A percentile compares a stretch with the other conserved stretches of the same genome.
phyloP scores from a whole-genome alignment of 2,888 invertebrate species.

The Drosophila anceps region DNA sequence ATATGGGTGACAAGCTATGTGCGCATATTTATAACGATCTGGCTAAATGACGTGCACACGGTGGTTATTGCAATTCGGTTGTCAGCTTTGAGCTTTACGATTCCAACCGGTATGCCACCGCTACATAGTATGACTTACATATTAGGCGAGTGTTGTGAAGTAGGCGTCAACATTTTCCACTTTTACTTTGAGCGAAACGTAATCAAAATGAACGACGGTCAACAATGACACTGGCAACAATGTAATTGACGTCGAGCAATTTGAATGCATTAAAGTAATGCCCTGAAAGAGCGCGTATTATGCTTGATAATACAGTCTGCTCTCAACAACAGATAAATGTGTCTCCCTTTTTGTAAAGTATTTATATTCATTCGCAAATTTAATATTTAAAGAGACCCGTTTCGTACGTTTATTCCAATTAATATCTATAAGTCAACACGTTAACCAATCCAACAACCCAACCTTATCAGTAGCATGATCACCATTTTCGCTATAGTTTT shows the following conservation, averaged over 20 bases:
- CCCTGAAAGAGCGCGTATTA: conserved; percentile 21
- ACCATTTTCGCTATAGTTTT: neutral
- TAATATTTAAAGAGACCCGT: neutral
- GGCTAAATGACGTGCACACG: conserved; percentile 55
- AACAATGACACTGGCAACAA: conserved; percentile 30
- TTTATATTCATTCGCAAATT: neutral
- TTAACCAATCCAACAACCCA: neutral
- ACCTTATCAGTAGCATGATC: neutral
- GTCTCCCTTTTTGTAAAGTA: too few species aligned
- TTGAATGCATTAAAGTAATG: conserved; percentile 39
- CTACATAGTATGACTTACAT: conserved; percentile 38
- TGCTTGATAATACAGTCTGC: conserved; percentile 1
- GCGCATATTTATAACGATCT: conserved; percentile 55
- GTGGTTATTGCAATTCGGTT: conserved; percentile 36
- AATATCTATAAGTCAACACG: neutral
- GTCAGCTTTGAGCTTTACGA: conserved; percentile 16
- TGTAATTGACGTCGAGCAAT: conserved; percentile 48
- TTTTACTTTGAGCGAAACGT: conserved; percentile 64
- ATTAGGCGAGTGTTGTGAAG: conserved; percentile 36
- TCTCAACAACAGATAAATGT: neutral
- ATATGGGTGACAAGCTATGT: conserved; percentile 33
- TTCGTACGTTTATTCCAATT: too few species aligned
- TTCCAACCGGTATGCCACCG: conserved; percentile 22
- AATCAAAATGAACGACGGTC: conserved; percentile 54
- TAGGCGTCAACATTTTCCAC: conserved; percentile 52